Evolutionary conservation across 1,140 invertebrate genomes (phyloP).

Genomic region (Drosophila fuyamai): DNA sequence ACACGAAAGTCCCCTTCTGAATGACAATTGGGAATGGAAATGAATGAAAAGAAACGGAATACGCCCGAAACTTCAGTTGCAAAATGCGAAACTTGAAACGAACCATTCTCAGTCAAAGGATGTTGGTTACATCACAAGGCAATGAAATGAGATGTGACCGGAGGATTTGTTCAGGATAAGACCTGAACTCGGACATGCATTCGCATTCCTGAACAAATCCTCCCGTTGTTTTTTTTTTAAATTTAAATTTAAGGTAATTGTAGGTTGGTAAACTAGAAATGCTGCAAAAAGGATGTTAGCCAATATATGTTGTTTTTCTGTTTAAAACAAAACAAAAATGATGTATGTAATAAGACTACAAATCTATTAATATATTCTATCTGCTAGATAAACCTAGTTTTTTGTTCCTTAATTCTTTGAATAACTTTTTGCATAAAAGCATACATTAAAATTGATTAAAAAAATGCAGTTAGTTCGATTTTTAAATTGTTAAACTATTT

Average conservation of each 20-base stretch:
- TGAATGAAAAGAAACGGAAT: conserved; percentile 25
- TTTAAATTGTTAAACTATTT: neutral
- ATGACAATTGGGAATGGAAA: conserved; percentile 3
- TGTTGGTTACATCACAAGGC: conserved; percentile 57
- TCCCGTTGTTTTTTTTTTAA: too few species aligned
- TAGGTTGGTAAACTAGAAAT: too few species aligned
- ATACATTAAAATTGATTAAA: conserved; percentile 6
- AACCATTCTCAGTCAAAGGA: conserved; percentile 28
- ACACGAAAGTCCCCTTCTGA: conserved; percentile 13
- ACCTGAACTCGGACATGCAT: neutral
- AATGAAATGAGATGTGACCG: neutral
- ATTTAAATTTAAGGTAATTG: too few species aligned
- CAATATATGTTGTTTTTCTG: neutral
- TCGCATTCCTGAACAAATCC: too few species aligned
- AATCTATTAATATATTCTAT: neutral
- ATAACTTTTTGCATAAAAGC: conserved; percentile 12
- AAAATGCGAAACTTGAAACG: conserved; percentile 24
- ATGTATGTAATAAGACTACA: too few species aligned
- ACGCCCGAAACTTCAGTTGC: conserved; percentile 16
- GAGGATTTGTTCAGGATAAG: neutral
- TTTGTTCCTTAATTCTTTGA: conserved; percentile 7
- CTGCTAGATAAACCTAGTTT: neutral
- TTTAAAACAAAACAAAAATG: too few species aligned
- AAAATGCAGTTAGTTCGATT: neutral
- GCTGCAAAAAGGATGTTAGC: too few species aligned